phyloP scores from a whole-genome alignment of 2,797 vertebrate species.

The Gallinago solitaria region DNA sequence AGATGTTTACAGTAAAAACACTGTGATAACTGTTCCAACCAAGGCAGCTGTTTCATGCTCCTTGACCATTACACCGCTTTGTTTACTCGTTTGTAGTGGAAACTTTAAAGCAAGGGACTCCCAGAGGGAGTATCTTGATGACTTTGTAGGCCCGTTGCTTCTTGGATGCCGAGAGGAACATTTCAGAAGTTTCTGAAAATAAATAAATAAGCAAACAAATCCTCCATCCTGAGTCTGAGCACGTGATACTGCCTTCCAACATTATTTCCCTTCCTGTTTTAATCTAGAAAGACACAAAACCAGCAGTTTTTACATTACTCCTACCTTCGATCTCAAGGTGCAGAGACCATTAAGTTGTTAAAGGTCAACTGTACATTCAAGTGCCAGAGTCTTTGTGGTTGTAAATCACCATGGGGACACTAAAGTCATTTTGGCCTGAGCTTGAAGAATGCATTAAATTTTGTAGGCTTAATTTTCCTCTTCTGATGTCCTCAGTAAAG shows the following conservation, averaged over 20 bases:
- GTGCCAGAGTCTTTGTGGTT: not conserved
- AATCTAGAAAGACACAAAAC: not conserved
- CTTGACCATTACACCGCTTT: not conserved
- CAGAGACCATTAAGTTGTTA: not conserved
- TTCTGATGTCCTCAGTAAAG: not conserved
- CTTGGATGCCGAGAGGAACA: not conserved
- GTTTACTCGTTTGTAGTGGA: not conserved
- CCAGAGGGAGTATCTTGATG: not conserved
- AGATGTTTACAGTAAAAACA: not conserved
- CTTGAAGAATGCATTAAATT: not conserved
- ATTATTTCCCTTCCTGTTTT: not conserved
- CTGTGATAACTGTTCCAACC: not conserved
- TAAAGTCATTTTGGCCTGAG: not conserved
- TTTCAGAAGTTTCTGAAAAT: not conserved
- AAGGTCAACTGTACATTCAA: not conserved
- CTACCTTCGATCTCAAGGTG: not conserved
- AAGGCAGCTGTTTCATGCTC: not conserved
- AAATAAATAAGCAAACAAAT: not conserved
- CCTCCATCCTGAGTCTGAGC: not conserved
- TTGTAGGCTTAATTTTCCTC: not conserved
- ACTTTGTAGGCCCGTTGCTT: not conserved
- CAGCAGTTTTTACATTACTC: not conserved
- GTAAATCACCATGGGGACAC: not conserved
- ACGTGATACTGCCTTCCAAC: not conserved
- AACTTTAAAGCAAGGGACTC: not conserved